Evolutionary conservation across 2,888 invertebrate species (phyloP).

Genomic region (Stratiomys singularior): DNA sequence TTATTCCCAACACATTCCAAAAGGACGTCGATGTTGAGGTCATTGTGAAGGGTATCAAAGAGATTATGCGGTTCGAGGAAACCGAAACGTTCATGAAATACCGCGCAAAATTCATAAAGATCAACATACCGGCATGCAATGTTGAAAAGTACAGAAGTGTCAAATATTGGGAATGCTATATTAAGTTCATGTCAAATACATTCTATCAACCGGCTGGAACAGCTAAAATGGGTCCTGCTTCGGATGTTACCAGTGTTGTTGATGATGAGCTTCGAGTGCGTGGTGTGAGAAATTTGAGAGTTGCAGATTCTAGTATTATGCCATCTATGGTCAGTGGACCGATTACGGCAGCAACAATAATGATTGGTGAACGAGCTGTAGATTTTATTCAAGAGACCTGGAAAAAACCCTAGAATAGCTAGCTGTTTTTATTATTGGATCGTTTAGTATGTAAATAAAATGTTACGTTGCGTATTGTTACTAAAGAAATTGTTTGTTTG

Average conservation of each 20-base stretch:
- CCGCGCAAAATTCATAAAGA: conserved; percentile 67
- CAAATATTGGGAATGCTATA: conserved; percentile 75
- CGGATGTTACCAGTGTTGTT: conserved; percentile 72
- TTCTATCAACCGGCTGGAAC: conserved; percentile 74
- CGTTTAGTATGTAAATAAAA: conserved; percentile 16
- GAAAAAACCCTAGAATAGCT: conserved; percentile 57
- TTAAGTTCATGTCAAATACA: conserved; percentile 72
- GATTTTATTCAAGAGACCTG: conserved; percentile 72
- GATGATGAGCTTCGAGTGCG: conserved; percentile 70
- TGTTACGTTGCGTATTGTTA: background rate
- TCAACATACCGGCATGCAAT: conserved; percentile 66
- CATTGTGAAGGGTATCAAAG: conserved; percentile 64
- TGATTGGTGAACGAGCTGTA: conserved; percentile 71
- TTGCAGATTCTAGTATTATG: conserved; percentile 69
- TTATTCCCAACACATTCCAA: conserved; percentile 73
- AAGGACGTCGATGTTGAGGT: conserved; percentile 68
- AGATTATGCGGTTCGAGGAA: conserved; percentile 61
- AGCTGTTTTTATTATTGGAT: background rate
- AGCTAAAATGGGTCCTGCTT: conserved; percentile 73
- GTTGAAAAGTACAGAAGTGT: conserved; percentile 60
- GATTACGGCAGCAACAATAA: conserved; percentile 69
- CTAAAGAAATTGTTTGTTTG: conserved; percentile 57
- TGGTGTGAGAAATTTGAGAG: conserved; percentile 67
- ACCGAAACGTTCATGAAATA: conserved; percentile 65
- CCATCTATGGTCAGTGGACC: conserved; percentile 69